Evolutionary conservation across 2,888 invertebrate genomes (phyloP).

Genomic region (Drosophila niveifrons): DNA sequence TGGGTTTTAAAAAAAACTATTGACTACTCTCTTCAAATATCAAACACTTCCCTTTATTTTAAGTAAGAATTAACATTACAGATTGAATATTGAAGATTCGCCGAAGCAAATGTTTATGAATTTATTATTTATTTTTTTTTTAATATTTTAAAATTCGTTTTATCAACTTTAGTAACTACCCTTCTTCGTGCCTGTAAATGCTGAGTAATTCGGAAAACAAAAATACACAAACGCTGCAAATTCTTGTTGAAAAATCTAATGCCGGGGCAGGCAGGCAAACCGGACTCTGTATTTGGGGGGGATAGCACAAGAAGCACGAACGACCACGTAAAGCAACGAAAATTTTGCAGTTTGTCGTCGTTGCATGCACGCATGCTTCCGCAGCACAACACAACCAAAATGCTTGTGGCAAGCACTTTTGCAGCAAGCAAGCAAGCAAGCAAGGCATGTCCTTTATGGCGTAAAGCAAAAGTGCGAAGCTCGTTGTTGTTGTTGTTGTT

Average conservation of each 20-base stretch:
- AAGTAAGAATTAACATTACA: too few relatives aligned
- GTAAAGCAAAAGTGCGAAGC: conserved; percentile 32
- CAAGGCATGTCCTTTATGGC: conserved; percentile 47
- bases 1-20: too few relatives aligned
- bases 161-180: not conserved
- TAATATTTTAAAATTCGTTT: too few relatives aligned
- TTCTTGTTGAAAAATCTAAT: conserved; percentile 74
- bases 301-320: conserved; percentile 11
- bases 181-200: not conserved
- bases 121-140: too few relatives aligned
- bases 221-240: conserved; percentile 67
- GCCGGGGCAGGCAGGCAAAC: conserved; percentile 40
- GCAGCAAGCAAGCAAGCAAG: not conserved
- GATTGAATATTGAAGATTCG: too few relatives aligned
- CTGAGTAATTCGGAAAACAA: conserved; percentile 39
- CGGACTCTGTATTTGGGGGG: not conserved
- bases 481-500: conserved; percentile 42
- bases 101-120: too few relatives aligned
- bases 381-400: conserved; percentile 42
- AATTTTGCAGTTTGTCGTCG: conserved; percentile 72
- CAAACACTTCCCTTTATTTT: too few relatives aligned
- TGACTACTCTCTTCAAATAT: too few relatives aligned
- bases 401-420: conserved; percentile 72
- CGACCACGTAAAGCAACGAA: conserved; percentile 64
- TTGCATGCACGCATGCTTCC: conserved; percentile 75